Conservation (phyloP, 2,888 invertebrate genomes). For the Sarcophaga caerulescens region DNA sequence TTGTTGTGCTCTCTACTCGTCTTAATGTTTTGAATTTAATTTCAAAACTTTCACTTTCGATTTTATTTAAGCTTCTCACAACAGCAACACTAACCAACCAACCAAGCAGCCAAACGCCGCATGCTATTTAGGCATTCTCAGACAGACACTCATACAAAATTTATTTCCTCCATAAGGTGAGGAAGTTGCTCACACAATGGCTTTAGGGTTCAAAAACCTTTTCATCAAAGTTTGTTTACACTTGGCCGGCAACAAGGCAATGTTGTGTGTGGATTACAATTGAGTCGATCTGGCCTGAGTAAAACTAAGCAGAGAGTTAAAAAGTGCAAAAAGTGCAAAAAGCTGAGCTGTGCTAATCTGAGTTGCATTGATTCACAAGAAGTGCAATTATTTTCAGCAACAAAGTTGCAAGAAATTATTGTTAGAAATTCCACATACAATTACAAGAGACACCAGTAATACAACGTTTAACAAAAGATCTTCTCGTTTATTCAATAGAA, state of each 20-base stretch:
- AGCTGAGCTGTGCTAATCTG: background rate
- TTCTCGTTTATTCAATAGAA: background rate
- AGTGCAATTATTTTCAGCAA: conserved; percentile 12
- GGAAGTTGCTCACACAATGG: conserved; percentile 51
- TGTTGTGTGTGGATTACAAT: conserved; percentile 11
- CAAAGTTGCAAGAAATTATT: conserved; percentile 31
- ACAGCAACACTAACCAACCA: conserved; percentile 43
- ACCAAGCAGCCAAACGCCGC: background rate
- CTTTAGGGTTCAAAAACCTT: conserved; percentile 65
- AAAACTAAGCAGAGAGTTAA: background rate
- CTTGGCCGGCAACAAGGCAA: conserved; percentile 30
- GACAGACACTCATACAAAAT: conserved; percentile 25
- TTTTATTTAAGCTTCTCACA: conserved; percentile 46
- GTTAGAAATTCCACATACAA: background rate
- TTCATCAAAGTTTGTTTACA: conserved; percentile 63
- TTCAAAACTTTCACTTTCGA: conserved; percentile 66
- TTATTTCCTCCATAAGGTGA: conserved; percentile 60
- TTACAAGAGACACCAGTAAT: background rate
- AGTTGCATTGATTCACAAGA: background rate
- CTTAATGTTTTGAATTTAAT: conserved; percentile 48
- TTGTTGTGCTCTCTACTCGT: background rate
- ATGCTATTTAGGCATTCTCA: background rate
- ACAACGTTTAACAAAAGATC: background rate
- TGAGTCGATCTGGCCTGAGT: conserved; percentile 4
- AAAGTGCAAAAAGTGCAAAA: background rate